phyloP scores from a whole-genome alignment of 1,140 invertebrate genomes.

The Megalopta genalis region DNA sequence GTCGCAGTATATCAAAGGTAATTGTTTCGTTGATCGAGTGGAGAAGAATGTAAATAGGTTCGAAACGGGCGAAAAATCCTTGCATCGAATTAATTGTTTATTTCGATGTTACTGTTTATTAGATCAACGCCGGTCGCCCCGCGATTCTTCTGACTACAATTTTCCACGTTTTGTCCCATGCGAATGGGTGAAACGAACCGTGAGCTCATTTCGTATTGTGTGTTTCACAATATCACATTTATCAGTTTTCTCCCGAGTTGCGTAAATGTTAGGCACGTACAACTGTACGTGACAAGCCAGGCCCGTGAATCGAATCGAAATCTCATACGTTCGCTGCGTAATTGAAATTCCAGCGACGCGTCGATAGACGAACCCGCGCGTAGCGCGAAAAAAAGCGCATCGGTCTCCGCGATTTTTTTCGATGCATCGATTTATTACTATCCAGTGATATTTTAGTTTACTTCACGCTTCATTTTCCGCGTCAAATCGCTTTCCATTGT shows the following conservation, averaged over 20 bases:
- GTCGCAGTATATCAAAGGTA: no score
- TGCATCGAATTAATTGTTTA: conserved; percentile 3
- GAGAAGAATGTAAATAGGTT: no score
- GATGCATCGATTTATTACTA: no score
- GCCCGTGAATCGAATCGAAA: conserved; percentile 47
- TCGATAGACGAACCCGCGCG: conserved; percentile 30
- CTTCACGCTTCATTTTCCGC: no score
- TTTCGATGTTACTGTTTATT: not conserved
- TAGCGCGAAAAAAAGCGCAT: conserved; percentile 29
- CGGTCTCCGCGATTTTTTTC: conserved; percentile 5
- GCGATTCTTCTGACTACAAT: not conserved
- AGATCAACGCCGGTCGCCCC: not conserved
- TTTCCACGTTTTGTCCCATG: not conserved
- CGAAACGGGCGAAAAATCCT: not conserved
- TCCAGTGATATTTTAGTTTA: no score
- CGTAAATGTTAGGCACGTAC: conserved; percentile 38
- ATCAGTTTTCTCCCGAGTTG: conserved; percentile 13
- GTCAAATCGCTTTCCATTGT: no score
- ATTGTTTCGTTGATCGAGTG: no score
- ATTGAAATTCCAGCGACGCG: conserved; percentile 59
- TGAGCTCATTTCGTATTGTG: conserved; percentile 7
- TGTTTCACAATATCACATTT: not conserved
- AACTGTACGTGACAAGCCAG: conserved; percentile 36
- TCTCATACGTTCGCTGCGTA: conserved; percentile 31
- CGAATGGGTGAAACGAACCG: conserved; percentile 26